Conservation (phyloP, 2,888 invertebrate species). For the Eumerus sabulonum region DNA sequence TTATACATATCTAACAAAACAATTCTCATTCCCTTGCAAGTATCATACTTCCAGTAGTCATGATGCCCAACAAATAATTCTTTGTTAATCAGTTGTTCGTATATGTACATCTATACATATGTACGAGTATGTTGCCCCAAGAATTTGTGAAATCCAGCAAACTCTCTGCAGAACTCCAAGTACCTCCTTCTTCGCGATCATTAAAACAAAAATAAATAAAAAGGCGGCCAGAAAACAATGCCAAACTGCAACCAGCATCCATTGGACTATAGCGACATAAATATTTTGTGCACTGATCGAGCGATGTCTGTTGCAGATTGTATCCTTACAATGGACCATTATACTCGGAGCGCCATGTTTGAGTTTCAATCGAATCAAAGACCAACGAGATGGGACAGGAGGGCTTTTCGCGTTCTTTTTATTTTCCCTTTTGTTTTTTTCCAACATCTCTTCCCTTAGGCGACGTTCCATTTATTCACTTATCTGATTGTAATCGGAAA, state of each 20-base stretch:
- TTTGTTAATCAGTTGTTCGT: conserved; percentile 19
- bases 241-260: conserved; percentile 43
- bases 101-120: conserved; percentile 29
- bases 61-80: no score
- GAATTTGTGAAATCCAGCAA: no score
- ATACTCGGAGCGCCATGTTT: conserved; percentile 64
- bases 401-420: conserved; percentile 2
- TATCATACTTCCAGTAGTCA: no score
- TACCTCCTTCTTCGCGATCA: conserved; percentile 49
- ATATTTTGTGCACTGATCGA: conserved; percentile 64
- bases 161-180: no score
- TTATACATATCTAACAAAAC: no score
- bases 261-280: conserved; percentile 36
- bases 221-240: conserved; percentile 32
- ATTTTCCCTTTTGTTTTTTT: conserved; percentile 18
- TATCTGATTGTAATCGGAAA: conserved; percentile 63
- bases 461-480: conserved; percentile 60
- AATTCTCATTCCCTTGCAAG: no score
- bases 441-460: conserved; percentile 13
- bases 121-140: conserved; percentile 4
- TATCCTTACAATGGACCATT: conserved; percentile 45
- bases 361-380: conserved; percentile 49
- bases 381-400: conserved; percentile 44
- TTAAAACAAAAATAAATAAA: conserved; percentile 58
- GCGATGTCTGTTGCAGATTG: conserved; percentile 63